Base-by-base conservation (phyloP, 1,140 invertebrate genomes). In the Latrodectus geometricus region DNA sequence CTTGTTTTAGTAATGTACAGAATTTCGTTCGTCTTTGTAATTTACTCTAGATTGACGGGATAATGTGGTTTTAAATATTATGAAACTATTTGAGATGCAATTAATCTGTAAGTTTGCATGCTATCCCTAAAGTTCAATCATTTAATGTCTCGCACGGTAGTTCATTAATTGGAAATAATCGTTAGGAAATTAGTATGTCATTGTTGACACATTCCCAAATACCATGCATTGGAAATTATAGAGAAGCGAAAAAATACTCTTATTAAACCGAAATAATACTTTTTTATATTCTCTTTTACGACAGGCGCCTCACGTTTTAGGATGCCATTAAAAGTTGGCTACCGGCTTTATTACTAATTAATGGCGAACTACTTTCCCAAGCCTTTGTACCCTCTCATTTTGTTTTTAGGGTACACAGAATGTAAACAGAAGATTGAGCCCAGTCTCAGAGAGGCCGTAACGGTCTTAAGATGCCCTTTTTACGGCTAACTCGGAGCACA, bases 371-470 rank as follows among this genome's bases (percentile, higher is more conserved):
- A 17, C 69, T 48, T 48, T 49, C 50, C n/a, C 54, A 82, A 82
- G 66, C 80, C 80, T 82, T 82, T 82, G 80, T 61, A 12, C 80
- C 50, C 80, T 50, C 52, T 50, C 69, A 73, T 82, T 82, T 82
- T 82, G 80, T 65, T 82, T 82, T 82, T 82, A 82, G 70, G 70
- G 35, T 65, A 82, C 69, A 17, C 50, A 9, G 80, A 82, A 73
- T 82, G 80, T 82, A 82, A 82, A 82, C 80, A 82, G 80, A 82
- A 82, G 80, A 82, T 82, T 82, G 80, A 69, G 48, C 69, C 69
- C 69, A 23, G 52, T 72, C 65, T 82, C 73, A 82, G 14, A 69
- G 21, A 49, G 52, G 9, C 15, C 8, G 80, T 73, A 82, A 82
- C 69, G 68, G 80, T 61, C 54, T 61, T 61, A 61, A 11, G 54